These are phyloP conservation scores for Acropora tenuis DNA, from an alignment of 64 coral and sea anemone species.

Conservation along the genomic window DNA sequence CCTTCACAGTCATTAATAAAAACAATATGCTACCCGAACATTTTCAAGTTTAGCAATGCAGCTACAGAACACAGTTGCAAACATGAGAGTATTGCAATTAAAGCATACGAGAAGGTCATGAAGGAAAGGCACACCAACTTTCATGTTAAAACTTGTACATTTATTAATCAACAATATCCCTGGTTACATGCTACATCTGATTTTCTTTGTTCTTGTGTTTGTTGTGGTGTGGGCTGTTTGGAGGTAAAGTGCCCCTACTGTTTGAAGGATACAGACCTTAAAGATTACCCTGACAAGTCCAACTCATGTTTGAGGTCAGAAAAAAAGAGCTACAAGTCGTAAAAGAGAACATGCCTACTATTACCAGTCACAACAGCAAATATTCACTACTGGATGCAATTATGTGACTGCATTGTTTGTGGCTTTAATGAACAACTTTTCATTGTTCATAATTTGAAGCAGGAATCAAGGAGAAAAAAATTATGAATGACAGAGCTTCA, in stretches of 20 bases:
- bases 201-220: not conserved
- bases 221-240: not conserved
- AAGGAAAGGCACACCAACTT: not conserved
- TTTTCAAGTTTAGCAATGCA: not conserved
- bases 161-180: not conserved
- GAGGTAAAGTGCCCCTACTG: constrained; percentile 27
- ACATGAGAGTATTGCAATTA: not conserved
- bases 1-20: not conserved
- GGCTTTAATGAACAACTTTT: constrained; percentile 5
- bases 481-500: not conserved
- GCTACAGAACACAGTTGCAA: not conserved
- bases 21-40: not conserved
- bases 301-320: constrained; percentile 36
- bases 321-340: not conserved
- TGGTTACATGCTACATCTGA: not conserved
- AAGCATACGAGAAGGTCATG: not conserved
- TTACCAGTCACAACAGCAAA: constrained; percentile 40
- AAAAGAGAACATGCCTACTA: constrained; percentile 22
- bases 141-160: not conserved
- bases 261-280: constrained; percentile 1
- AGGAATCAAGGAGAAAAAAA: not conserved
- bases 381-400: constrained; percentile 20
- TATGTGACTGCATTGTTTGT: constrained; percentile 59
- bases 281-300: constrained; percentile 30
- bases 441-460: not conserved